phyloP scores from a whole-genome alignment of 2,888 invertebrate species.

The Schizaphis graminum region DNA sequence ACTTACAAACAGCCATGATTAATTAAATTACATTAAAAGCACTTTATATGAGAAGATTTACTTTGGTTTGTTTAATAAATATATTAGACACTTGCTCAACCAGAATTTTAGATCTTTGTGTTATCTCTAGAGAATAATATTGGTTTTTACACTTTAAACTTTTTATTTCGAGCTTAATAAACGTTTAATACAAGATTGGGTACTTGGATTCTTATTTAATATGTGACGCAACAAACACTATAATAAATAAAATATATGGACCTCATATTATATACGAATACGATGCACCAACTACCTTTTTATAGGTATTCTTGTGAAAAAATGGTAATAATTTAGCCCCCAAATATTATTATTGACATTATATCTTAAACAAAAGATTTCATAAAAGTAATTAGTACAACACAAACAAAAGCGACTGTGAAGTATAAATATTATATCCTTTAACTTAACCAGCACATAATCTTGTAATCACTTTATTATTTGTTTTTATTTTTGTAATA shows the following conservation, averaged over 20 bases:
- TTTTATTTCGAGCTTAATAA: not conserved
- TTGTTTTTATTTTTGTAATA: not conserved
- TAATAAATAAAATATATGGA: not conserved
- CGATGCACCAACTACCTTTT: not conserved
- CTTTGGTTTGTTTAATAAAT: not conserved
- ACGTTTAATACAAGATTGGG: not conserved
- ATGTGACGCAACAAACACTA: not conserved
- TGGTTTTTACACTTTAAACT: not conserved
- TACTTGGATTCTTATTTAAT: not conserved
- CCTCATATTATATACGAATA: not conserved
- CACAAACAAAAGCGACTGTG: not conserved
- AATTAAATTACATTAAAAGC: constrained; percentile 44
- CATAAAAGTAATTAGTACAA: not conserved
- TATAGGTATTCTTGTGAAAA: not conserved
- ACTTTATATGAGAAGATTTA: constrained; percentile 37
- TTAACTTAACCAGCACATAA: not conserved
- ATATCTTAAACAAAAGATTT: not conserved
- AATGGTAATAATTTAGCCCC: not conserved
- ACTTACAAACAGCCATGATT: constrained; percentile 12
- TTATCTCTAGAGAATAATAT: not conserved
- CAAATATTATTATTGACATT: not conserved
- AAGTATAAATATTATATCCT: not conserved
- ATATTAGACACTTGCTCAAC: not conserved
- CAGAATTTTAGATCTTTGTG: not conserved
- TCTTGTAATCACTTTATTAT: not conserved